Evolutionary conservation across 2,888 invertebrate genomes (phyloP).

Genomic region (Eudemis profundana): DNA sequence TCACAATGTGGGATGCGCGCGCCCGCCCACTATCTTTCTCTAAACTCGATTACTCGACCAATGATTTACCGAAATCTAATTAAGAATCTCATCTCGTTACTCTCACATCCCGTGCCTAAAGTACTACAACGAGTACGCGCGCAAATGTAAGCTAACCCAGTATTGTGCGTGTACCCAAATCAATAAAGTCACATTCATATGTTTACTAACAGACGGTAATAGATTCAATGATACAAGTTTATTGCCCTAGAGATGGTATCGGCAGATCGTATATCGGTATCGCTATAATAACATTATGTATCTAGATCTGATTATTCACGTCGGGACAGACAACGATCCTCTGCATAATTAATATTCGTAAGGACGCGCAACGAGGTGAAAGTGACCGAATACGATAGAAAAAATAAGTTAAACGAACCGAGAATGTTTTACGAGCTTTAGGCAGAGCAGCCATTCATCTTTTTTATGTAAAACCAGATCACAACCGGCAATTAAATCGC

Average conservation of each 20-base stretch:
- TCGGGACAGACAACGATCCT: constrained; percentile 62
- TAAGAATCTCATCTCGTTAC: constrained; percentile 75
- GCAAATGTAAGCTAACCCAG: constrained; percentile 9
- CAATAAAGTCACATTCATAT: constrained; percentile 41
- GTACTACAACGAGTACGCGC: not conserved
- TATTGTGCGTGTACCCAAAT: constrained; percentile 20
- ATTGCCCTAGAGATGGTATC: constrained; percentile 56
- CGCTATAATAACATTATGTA: constrained; percentile 70
- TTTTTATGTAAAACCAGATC: constrained; percentile 85
- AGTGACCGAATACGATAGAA: constrained; percentile 75
- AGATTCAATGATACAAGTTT: constrained; percentile 52
- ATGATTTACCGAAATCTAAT: constrained; percentile 84
- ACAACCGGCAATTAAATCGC: constrained; percentile 85
- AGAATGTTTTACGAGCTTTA: constrained; percentile 77
- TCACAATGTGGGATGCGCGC: constrained; percentile 75
- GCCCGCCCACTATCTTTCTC: constrained; percentile 80
- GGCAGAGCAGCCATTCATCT: constrained; percentile 81
- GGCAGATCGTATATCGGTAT: constrained; percentile 57
- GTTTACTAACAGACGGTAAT: constrained; percentile 45
- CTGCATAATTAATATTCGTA: constrained; percentile 72
- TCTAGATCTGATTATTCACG: constrained; percentile 72
- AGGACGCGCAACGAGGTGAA: constrained; percentile 71
- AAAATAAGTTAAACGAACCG: constrained; percentile 74
- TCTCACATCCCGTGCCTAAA: constrained; percentile 8
- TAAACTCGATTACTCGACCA: constrained; percentile 82